Conservation (phyloP, 1,140 invertebrate species). For the Trichonephila clavipes region DNA sequence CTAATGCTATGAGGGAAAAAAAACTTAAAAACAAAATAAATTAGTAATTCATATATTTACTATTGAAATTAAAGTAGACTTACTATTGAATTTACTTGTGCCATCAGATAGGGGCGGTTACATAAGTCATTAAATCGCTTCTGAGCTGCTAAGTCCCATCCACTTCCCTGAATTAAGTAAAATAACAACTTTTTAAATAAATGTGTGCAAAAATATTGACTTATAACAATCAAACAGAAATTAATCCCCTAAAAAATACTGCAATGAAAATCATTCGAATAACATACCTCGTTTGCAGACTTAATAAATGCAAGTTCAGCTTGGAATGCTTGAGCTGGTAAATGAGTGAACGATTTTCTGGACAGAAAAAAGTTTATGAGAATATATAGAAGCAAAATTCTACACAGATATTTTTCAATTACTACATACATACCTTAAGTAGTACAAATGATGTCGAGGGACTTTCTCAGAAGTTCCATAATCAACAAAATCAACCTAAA, state of each 20-base stretch:
- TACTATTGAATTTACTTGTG: background rate
- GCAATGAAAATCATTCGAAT: background rate
- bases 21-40: too few relatives aligned
- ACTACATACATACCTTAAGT: slow-evolving; percentile 43
- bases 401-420: background rate
- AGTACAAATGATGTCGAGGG: background rate
- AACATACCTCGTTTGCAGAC: background rate
- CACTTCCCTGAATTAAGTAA: background rate
- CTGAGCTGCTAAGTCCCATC: background rate
- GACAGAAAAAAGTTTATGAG: background rate
- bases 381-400: background rate
- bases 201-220: too few relatives aligned
- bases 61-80: background rate
- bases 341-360: background rate
- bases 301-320: slow-evolving; percentile 14
- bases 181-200: background rate
- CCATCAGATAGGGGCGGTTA: background rate
- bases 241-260: background rate
- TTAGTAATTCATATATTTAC: too few relatives aligned
- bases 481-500: slow-evolving; percentile 55
- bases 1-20: too few relatives aligned
- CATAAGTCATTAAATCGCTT: background rate
- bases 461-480: slow-evolving; percentile 49
- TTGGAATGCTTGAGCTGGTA: slow-evolving; percentile 33
- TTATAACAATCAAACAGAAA: too few relatives aligned